Percentiles rank a stretch among this genome's conserved stretches.
These are phyloP conservation scores for Yponomeuta plumbellus DNA, from an alignment of 2,888 invertebrate genomes.

Conservation along the genomic window DNA sequence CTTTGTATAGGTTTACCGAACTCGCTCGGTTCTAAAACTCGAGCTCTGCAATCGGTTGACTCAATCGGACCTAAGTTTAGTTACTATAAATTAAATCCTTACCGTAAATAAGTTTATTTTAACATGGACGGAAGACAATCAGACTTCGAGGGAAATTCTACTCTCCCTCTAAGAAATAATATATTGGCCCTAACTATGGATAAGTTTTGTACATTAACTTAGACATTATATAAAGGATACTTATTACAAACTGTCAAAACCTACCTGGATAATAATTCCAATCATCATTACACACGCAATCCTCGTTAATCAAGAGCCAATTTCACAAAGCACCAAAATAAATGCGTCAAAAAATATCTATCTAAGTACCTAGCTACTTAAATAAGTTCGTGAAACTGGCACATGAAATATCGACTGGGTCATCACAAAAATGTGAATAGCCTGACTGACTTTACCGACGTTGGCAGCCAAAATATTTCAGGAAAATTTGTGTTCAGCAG, in stretches of 20 bases:
- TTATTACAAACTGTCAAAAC: not conserved
- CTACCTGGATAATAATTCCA: not conserved
- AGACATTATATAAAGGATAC: not conserved
- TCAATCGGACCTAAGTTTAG: no score
- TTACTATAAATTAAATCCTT: no score
- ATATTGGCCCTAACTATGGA: not conserved
- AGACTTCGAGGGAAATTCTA: slow-evolving; percentile 23
- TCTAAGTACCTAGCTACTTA: not conserved
- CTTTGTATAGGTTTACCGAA: no score
- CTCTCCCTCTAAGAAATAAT: no score
- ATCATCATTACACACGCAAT: not conserved
- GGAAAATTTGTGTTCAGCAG: no score
- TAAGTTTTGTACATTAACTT: slow-evolving; percentile 28
- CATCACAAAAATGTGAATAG: no score
- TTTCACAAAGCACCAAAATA: not conserved
- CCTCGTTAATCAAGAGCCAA: not conserved
- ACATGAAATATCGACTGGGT: not conserved
- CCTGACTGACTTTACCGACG: no score
- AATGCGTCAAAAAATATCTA: not conserved
- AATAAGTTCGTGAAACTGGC: not conserved
- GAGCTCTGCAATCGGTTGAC: no score
- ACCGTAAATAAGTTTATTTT: not conserved
- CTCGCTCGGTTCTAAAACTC: no score
- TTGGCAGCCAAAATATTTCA: no score
- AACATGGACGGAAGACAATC: slow-evolving; percentile 30